These are phyloP conservation scores for Melanostoma scalare DNA, from an alignment of 2,888 invertebrate species.

Conservation along the genomic window DNA sequence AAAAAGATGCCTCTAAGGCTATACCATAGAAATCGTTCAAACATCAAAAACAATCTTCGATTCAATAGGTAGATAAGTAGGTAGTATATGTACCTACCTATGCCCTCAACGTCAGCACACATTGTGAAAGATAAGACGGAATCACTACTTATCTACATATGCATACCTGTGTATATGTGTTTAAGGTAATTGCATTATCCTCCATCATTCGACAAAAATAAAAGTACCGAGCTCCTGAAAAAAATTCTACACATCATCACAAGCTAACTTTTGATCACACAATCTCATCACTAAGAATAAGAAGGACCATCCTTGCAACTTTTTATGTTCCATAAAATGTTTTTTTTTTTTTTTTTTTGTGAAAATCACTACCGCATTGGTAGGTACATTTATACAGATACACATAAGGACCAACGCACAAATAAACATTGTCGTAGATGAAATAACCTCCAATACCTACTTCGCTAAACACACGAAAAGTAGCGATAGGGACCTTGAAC, in stretches of 20 bases:
- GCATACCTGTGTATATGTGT: too few relatives aligned
- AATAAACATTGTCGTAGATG: too few relatives aligned
- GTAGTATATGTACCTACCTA: neutral
- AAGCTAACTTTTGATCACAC: conserved; percentile 58
- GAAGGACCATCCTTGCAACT: conserved; percentile 51
- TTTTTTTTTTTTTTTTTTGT: conserved; percentile 21
- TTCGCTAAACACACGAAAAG: conserved; percentile 39
- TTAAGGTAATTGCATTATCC: conserved; percentile 18
- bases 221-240: conserved; percentile 1
- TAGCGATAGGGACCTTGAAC: conserved; percentile 68
- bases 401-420: too few relatives aligned
- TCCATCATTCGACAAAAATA: conserved; percentile 27
- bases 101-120: neutral
- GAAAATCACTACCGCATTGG: neutral
- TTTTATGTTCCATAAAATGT: conserved; percentile 56
- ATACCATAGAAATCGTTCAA: too few relatives aligned
- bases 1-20: too few relatives aligned
- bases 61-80: too few relatives aligned
- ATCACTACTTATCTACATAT: too few relatives aligned
- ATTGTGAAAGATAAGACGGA: too few relatives aligned
- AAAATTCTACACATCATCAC: conserved; percentile 35
- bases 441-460: neutral
- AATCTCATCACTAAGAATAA: neutral
- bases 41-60: too few relatives aligned
- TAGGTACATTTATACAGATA: neutral